Base-by-base conservation (phyloP, 2,888 invertebrate genomes). In the Pseudococcus viburni region DNA sequence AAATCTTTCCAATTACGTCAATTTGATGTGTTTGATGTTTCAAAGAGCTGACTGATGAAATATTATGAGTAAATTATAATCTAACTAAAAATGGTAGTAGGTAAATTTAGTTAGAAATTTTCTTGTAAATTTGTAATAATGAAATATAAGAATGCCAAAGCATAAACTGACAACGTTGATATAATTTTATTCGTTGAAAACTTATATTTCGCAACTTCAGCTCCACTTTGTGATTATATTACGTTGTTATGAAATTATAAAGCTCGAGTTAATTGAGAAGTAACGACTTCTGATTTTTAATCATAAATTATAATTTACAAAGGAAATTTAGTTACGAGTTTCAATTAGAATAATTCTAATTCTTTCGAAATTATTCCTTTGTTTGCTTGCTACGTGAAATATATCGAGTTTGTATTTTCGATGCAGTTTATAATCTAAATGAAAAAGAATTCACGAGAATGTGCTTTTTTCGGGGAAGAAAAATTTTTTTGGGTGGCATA, bases 211-310 rank as follows among this genome's bases (percentile, higher is more conserved):
- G 42, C 11, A 26, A 80, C 15, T 42, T 80, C 17, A 6, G 80
- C 22, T 42, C 7, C 19, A 19, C 80, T 83, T 46, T n/a, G 22
- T 46, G 46, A 83, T 83, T 42, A 12, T 46, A 83, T 83, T 83
- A 83, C 19, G 19, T 11, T 83, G 39, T 46, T 83, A 46, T 83
- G 46, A 46, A 19, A 83, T 83, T 83, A 83, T 46, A 11, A 19
- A 83, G 8, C 80, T 46, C 19, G n/a, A 83, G 5, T 83, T 83
- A 83, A 19, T 46, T 83, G 46, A 83, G 22, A 83, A 19, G 22
- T 46, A 17, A 77, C n/a, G 39, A 77, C 39, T 77, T 77, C 33
- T 39, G 77, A 77, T 77, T 77, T 77, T 77, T 42, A 77, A 42
- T 77, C 39, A 42, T 39, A 39, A 77, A 77, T 42, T 77, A 17